These are phyloP conservation scores for Aselliscus stoliczkanus DNA, from an alignment of 2,797 vertebrate species.

Conservation along the genomic window DNA sequence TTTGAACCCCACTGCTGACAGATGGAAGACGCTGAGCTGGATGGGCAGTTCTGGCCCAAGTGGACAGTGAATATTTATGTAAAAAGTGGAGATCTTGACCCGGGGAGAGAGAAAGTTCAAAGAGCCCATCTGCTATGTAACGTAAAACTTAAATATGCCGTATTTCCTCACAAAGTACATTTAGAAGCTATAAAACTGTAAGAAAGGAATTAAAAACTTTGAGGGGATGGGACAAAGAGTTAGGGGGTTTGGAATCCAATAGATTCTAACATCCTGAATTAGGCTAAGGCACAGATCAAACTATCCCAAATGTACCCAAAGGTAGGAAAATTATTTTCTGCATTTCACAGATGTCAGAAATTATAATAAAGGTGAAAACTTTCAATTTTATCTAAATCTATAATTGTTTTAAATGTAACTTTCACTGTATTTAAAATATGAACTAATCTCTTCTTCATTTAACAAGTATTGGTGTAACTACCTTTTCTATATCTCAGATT, in stretches of 20 bases:
- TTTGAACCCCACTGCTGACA: not conserved
- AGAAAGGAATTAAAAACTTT: not conserved
- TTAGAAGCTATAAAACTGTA: not conserved
- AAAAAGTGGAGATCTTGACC: not conserved
- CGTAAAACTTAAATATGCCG: not conserved
- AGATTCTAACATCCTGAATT: not conserved
- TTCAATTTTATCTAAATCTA: not conserved
- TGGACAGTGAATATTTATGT: not conserved
- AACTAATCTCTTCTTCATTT: not conserved
- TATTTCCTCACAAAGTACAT: not conserved
- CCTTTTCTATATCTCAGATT: not conserved
- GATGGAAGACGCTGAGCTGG: not conserved
- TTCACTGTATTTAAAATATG: not conserved
- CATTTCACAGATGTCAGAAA: conserved; percentile 16
- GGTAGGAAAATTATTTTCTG: not conserved
- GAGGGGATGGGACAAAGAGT: not conserved
- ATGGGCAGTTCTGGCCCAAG: not conserved
- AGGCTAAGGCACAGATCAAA: not conserved
- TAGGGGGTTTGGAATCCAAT: not conserved
- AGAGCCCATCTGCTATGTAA: not conserved
- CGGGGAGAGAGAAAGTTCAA: not conserved
- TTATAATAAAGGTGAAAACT: not conserved
- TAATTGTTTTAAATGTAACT: conserved; percentile 36
- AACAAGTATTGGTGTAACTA: not conserved
- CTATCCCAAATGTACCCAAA: not conserved